Evolutionary conservation across 2,113 vertebrate species (phyloP).

Genomic region (Oryzias melastigma): DNA sequence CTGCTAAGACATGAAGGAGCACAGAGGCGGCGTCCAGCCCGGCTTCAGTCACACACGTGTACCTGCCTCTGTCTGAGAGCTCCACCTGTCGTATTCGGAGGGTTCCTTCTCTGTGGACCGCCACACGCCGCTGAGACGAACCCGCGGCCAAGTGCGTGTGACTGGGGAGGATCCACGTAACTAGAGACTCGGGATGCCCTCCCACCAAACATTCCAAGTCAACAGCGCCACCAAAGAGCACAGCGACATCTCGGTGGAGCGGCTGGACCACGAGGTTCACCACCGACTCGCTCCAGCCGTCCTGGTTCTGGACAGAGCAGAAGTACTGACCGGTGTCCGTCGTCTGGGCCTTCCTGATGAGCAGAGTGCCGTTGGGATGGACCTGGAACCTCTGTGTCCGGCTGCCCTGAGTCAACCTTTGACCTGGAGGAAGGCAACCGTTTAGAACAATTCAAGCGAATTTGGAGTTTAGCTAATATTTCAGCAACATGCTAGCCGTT

Average conservation of each 20-base stretch:
- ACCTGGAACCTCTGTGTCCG: slow-evolving; percentile 83
- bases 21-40: slow-evolving; percentile 83
- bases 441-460: too few relatives aligned
- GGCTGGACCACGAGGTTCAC: slow-evolving; percentile 76
- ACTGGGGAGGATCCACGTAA: slow-evolving; percentile 89
- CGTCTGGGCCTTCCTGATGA: slow-evolving; percentile 79
- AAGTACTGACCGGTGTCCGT: slow-evolving; percentile 85
- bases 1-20: slow-evolving; percentile 78
- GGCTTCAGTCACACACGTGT: slow-evolving; percentile 84
- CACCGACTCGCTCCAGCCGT: slow-evolving; percentile 77
- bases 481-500: too few relatives aligned
- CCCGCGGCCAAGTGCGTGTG: slow-evolving; percentile 52
- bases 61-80: slow-evolving; percentile 82
- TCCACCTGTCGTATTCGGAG: slow-evolving; percentile 77
- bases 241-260: slow-evolving; percentile 78
- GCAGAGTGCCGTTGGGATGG: slow-evolving; percentile 83
- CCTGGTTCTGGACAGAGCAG: slow-evolving; percentile 83
- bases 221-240: slow-evolving; percentile 78
- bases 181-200: slow-evolving; percentile 78
- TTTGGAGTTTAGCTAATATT: too few relatives aligned
- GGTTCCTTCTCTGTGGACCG: slow-evolving; percentile 78
- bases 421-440: slow-evolving; percentile 69
- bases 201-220: slow-evolving; percentile 82
- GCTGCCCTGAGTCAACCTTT: slow-evolving; percentile 78
- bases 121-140: slow-evolving; percentile 66